phyloP scores from a whole-genome alignment of 2,797 vertebrate species.

The Tangara arthus region DNA sequence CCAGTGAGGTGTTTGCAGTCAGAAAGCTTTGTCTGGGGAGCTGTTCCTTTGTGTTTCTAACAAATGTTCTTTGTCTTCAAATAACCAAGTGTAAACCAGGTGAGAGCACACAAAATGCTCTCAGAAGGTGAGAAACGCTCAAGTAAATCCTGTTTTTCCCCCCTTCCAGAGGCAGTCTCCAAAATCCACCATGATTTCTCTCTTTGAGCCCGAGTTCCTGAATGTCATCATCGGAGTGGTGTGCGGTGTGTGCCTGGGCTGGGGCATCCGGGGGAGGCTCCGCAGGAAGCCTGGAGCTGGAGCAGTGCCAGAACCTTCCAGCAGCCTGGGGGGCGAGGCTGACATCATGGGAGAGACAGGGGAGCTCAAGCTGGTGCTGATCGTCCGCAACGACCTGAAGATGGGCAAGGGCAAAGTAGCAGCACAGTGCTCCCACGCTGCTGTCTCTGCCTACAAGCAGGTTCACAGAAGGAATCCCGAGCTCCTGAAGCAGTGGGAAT shows the following conservation, averaged over 20 bases:
- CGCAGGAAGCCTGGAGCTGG: not conserved
- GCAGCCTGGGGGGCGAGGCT: conserved; percentile 47
- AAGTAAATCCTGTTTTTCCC: not conserved
- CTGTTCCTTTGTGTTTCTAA: too few relatives aligned
- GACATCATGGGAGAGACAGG: conserved; percentile 87
- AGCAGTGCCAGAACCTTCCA: fast-evolving
- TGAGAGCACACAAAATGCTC: not conserved
- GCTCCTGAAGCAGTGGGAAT: conserved; percentile 92
- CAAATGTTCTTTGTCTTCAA: not conserved
- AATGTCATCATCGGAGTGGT: conserved; percentile 80
- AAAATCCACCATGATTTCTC: conserved; percentile 77
- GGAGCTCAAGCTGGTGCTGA: conserved; percentile 93
- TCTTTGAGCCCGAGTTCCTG: conserved; percentile 71
- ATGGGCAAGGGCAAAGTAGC: conserved; percentile 98
- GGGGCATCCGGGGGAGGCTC: conserved; percentile 80
- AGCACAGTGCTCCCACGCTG: conserved; percentile 93
- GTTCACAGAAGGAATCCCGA: conserved; percentile 85
- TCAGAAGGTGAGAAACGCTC: fast-evolving
- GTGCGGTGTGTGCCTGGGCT: conserved; percentile 88
- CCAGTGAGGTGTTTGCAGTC: fast-evolving
- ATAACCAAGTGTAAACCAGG: not conserved
- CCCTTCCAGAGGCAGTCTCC: not conserved
- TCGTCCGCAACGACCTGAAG: conserved; percentile 92
- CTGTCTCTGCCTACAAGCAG: conserved; percentile 93
- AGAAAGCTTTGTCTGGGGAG: not conserved